These are phyloP conservation scores for Varanus komodoensis DNA, from an alignment of 2,113 vertebrate genomes.

Conservation along the genomic window DNA sequence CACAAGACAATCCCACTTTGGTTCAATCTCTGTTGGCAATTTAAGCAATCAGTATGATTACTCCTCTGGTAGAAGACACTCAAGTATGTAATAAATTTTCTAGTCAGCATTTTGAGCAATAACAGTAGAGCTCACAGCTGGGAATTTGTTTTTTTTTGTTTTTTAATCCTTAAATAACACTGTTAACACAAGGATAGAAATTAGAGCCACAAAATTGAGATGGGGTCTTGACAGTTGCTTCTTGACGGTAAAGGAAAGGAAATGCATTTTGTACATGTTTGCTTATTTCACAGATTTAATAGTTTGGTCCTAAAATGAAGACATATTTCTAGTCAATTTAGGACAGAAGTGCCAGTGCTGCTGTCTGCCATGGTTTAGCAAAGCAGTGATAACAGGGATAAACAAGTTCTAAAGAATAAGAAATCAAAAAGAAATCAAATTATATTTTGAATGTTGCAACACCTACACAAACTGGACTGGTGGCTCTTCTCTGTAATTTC, in stretches of 20 bases:
- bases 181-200: not conserved
- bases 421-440: not conserved
- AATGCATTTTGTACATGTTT: not conserved
- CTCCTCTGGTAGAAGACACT: not conserved
- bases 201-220: not conserved
- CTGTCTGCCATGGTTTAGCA: not conserved
- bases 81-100: not conserved
- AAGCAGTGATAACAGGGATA: not conserved
- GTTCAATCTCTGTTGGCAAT: not conserved
- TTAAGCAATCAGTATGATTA: not conserved
- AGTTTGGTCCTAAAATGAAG: not conserved
- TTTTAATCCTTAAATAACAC: not conserved
- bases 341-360: not conserved
- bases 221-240: not conserved
- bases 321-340: not conserved
- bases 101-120: not conserved
- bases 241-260: not conserved
- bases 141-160: not conserved
- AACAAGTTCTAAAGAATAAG: not conserved
- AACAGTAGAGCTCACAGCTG: too few species aligned
- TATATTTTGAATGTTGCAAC: constrained; percentile 22
- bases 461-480: constrained; percentile 30
- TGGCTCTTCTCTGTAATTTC: constrained; percentile 24
- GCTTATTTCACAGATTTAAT: not conserved
- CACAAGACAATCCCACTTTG: not conserved